phyloP scores from a whole-genome alignment of 2,888 invertebrate genomes.

The Spilosoma lubricipeda region DNA sequence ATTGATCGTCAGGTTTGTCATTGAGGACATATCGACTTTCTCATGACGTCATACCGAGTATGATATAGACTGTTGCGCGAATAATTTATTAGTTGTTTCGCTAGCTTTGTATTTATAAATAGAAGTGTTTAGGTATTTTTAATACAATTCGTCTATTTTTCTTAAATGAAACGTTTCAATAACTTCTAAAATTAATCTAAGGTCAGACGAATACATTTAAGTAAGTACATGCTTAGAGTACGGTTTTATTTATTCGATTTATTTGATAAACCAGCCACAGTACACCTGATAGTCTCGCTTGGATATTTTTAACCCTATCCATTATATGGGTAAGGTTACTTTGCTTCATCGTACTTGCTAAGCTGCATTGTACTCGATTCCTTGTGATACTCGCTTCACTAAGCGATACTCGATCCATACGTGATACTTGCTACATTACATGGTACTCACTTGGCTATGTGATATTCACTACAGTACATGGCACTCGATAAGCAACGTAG shows the following conservation, averaged over 20 bases:
- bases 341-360: no score
- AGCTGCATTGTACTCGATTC: no score
- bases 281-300: no score
- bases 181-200: background rate
- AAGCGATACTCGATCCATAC: background rate
- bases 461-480: background rate
- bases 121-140: background rate
- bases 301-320: no score
- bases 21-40: conserved; percentile 31
- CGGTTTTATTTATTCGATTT: no score
- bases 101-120: background rate
- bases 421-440: background rate
- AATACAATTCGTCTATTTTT: no score
- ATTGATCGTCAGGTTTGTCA: conserved; percentile 31
- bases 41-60: conserved; percentile 36
- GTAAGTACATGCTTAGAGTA: background rate
- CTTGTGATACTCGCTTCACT: no score
- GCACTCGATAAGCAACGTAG: no score
- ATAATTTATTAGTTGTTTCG: background rate
- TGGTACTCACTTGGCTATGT: background rate
- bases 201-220: background rate
- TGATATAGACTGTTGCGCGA: conserved; percentile 1
- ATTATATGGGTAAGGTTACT: no score
- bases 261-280: no score
- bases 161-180: background rate